Conservation (phyloP, 1,140 invertebrate species). For the Drosophila tropicalis region DNA sequence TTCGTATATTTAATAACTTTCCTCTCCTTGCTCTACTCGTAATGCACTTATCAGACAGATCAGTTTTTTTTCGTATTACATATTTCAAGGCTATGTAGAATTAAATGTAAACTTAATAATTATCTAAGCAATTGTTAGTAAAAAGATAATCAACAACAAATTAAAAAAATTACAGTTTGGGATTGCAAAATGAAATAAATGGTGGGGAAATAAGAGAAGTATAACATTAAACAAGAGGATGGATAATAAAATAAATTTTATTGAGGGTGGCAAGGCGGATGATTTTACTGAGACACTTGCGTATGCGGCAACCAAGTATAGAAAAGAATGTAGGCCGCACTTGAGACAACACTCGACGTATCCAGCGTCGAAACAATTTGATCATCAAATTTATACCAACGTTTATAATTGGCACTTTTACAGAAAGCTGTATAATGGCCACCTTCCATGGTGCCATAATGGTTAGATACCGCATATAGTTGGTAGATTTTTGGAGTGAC, state of each 20-base stretch:
- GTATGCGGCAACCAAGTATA: conserved; percentile 85
- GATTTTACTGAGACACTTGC: conserved; percentile 11
- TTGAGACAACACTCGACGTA: conserved; percentile 87
- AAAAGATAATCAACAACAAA: conserved; percentile 30
- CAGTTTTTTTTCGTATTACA: background rate
- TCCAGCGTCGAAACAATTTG: conserved; percentile 90
- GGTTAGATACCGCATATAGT: conserved; percentile 94
- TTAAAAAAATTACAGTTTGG: conserved; percentile 14
- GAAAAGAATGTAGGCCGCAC: conserved; percentile 92
- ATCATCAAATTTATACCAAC: conserved; percentile 96
- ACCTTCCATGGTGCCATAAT: conserved; percentile 95
- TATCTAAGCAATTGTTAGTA: conserved; percentile 40
- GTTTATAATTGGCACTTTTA: conserved; percentile 85
- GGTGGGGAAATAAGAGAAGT: background rate
- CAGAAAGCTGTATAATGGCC: conserved; percentile 94
- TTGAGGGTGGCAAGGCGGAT: background rate
- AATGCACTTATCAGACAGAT: conserved; percentile 59
- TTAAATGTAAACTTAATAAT: background rate
- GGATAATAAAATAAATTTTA: conserved; percentile 27
- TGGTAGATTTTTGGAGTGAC: conserved; percentile 87
- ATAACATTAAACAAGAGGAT: conserved; percentile 4
- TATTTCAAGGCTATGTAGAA: background rate
- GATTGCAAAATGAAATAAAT: conserved; percentile 7
- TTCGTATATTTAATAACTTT: conserved; percentile 32
- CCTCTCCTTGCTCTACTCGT: conserved; percentile 28